Evolutionary conservation across 2,888 invertebrate species (phyloP).

Genomic region (Colletes collaris): DNA sequence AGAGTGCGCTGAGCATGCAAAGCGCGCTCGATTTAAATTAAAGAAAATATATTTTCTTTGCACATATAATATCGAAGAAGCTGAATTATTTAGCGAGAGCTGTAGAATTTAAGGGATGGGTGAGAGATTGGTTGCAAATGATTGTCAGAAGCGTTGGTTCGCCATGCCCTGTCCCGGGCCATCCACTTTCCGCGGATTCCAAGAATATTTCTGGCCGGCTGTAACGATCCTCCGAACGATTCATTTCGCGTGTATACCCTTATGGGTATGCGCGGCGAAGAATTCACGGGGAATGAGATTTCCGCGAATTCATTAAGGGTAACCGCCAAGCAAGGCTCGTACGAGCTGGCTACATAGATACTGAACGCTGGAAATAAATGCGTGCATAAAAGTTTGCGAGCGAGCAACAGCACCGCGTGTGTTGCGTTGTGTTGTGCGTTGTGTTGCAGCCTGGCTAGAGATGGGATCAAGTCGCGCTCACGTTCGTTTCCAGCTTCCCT

Average conservation of each 20-base stretch:
- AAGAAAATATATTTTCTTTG: too few species aligned
- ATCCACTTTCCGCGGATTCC: conserved; percentile 56
- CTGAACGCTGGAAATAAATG: conserved; percentile 64
- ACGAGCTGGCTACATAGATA: conserved; percentile 38
- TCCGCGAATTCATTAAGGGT: conserved; percentile 67
- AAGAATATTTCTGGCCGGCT: conserved; percentile 43
- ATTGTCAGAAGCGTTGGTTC: too few species aligned
- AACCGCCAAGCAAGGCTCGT: conserved; percentile 28
- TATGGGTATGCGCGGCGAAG: conserved; percentile 46
- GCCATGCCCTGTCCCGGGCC: background rate
- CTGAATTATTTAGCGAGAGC: too few species aligned
- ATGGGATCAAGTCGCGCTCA: conserved; percentile 35
- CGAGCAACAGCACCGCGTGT: conserved; percentile 46
- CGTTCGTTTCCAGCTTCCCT: background rate
- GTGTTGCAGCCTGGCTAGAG: conserved; percentile 19
- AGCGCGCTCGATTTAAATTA: too few species aligned
- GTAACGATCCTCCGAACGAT: conserved; percentile 50
- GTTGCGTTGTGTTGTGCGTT: conserved; percentile 33
- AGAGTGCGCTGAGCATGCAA: too few species aligned
- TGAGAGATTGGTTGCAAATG: too few species aligned
- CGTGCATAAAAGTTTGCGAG: conserved; percentile 50
- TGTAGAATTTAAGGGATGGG: too few species aligned
- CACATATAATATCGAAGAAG: too few species aligned
- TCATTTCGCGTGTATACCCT: conserved; percentile 50
- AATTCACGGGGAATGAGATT: conserved; percentile 58